Conservation (phyloP, 2,113 vertebrate species). For the Orientallactaga bullata region DNA sequence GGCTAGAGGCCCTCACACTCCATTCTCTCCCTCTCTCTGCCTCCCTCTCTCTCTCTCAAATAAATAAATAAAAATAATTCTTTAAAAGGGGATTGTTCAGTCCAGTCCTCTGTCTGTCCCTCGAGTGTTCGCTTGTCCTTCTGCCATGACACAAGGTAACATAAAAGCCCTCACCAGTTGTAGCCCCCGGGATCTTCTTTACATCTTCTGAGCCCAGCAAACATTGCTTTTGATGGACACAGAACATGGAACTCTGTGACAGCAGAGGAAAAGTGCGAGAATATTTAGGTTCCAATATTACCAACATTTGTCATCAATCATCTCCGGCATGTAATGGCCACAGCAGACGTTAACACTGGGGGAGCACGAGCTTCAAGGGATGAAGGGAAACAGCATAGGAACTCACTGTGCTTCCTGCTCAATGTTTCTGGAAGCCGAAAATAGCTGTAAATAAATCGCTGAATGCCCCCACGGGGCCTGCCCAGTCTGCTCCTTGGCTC, state of each 20-base stretch:
- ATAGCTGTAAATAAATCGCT: background rate
- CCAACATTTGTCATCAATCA: fast-evolving
- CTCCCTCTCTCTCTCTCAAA: too few species aligned
- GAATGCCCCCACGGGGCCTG: too few species aligned
- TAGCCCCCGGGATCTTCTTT: background rate
- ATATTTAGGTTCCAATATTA: too few species aligned
- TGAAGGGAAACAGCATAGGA: fast-evolving
- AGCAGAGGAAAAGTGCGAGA: background rate
- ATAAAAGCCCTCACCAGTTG: background rate
- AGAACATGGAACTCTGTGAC: background rate
- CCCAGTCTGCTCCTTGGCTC: background rate
- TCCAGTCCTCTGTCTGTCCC: background rate
- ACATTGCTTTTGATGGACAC: background rate
- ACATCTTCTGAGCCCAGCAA: background rate
- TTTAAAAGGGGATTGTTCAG: too few species aligned
- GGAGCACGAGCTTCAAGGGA: too few species aligned
- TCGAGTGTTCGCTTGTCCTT: background rate
- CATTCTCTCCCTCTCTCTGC: too few species aligned
- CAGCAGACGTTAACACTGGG: too few species aligned
- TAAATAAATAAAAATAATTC: too few species aligned
- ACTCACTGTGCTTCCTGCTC: background rate
- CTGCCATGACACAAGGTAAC: fast-evolving
- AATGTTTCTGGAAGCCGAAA: background rate
- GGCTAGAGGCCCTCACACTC: too few species aligned
- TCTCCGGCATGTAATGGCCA: fast-evolving